Base-by-base conservation (phyloP, 2,113 vertebrate genomes). In the Dissostichus mawsoni region DNA sequence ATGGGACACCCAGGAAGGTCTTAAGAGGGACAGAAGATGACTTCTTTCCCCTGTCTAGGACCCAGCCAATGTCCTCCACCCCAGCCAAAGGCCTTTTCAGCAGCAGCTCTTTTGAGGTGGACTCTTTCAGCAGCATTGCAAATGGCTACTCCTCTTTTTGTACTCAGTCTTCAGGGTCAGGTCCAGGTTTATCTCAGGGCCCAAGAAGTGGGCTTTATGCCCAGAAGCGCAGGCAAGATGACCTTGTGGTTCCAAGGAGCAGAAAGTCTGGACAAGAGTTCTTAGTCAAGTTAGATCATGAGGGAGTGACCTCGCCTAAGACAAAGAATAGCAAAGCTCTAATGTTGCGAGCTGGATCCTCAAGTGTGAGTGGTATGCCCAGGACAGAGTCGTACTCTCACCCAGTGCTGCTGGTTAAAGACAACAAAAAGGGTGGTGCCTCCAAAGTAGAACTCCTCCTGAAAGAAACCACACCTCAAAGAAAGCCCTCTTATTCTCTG, bases 291-390 rank as follows among this genome's bases (percentile, higher is more conserved):
- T 94, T 99, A 89, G 98, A 99, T 91, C 98, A 99, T 2, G 98
- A 99, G 87, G 98, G 98, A 1, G 97, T 99, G 76, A 99, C 96
- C 0, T 98, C 98, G 8, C 98, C 98, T 57, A 99, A 99, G 91
- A 99, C 97, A 75, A 99, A 99, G 91, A 97, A 94, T 87, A 96
- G 97, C 88, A 98, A 98, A 72, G 96, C 97, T 0, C 92, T 99
- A 82, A 92, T 98, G 36, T 56, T 96, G 88, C 69, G 91, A 74
- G 87, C 91, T 17, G 92, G 84, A 17, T 83, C 92, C 11, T 93
- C 96, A 41, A 94, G 82, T 59, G 78, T 95, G 81, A 82, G 84
- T 59, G 76, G 92, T 78, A 91, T 96, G 72, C 76, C 94, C 85
- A 90, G 93, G 91, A n/a, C 95, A 85, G 91, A 95, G 23, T 81